Conservation (phyloP, 2,797 vertebrate genomes). For the Sebastes taczanowskii region DNA sequence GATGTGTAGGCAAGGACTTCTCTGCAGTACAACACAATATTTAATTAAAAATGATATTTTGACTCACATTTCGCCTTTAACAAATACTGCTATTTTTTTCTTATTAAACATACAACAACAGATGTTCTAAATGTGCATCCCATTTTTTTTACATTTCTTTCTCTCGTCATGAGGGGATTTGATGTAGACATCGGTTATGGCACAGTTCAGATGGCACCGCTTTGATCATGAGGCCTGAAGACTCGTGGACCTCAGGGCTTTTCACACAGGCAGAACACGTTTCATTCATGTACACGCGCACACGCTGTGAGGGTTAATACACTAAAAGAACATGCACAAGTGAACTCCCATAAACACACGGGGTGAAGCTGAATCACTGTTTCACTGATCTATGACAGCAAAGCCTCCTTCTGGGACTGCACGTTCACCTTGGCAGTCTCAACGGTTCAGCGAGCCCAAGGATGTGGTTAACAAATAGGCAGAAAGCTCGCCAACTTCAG, state of each 20-base stretch:
- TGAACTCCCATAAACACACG: conserved; percentile 68
- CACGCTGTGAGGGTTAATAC: conserved; percentile 50
- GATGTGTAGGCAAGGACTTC: no score
- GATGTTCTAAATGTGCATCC: background rate
- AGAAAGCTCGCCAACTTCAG: conserved; percentile 85
- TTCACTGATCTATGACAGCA: conserved; percentile 87
- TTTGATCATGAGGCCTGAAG: conserved; percentile 44
- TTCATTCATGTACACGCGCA: conserved; percentile 7
- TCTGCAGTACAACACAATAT: no score
- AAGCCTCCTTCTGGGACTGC: conserved; percentile 85
- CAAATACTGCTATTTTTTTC: background rate
- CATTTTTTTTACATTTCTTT: background rate
- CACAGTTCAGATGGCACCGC: conserved; percentile 34
- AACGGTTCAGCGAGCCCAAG: conserved; percentile 88
- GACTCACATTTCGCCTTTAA: no score
- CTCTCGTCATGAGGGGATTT: conserved; percentile 1
- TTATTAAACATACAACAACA: background rate
- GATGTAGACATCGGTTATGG: conserved; percentile 17
- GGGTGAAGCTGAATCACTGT: conserved; percentile 76
- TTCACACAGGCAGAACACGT: conserved; percentile 60
- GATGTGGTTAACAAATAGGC: conserved; percentile 98
- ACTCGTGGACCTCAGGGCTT: conserved; percentile 25
- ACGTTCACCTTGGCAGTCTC: conserved; percentile 88
- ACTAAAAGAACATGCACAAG: conserved; percentile 60
- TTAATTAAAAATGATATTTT: no score